Evolutionary conservation across 2,113 vertebrate species (phyloP).

Genomic region (Charadrius vociferus): DNA sequence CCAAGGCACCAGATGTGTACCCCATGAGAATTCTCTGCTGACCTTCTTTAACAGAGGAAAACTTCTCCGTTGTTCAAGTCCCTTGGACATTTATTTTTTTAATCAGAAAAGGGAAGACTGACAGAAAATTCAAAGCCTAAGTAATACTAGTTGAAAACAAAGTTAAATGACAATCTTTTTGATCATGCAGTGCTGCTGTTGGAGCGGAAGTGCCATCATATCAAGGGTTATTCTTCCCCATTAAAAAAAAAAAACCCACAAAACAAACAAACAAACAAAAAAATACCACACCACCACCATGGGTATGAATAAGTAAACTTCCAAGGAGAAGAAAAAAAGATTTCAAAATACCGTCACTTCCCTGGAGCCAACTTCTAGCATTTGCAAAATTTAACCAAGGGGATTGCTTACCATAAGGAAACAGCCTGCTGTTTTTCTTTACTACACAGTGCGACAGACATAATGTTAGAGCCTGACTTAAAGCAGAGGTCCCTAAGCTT

Average conservation of each 20-base stretch:
- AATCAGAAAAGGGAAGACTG: not conserved
- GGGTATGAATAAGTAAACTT: no score
- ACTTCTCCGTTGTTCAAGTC: not conserved
- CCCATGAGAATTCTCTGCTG: not conserved
- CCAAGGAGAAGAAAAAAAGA: not conserved
- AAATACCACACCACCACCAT: no score
- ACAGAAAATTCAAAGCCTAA: not conserved
- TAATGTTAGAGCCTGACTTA: not conserved
- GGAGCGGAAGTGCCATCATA: not conserved
- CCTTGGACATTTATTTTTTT: not conserved
- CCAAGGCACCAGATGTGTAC: not conserved
- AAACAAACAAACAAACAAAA: no score
- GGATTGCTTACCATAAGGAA: not conserved
- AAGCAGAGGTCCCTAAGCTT: not conserved
- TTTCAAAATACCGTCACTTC: not conserved
- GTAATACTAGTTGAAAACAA: not conserved
- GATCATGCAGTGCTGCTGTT: not conserved
- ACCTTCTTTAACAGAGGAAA: not conserved
- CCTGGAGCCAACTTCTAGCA: not conserved
- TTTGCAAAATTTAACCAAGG: not conserved
- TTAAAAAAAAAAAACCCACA: no score
- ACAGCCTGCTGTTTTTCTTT: not conserved
- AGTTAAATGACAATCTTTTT: not conserved
- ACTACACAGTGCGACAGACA: not conserved
- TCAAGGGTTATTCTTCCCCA: not conserved